phyloP scores from a whole-genome alignment of 2,888 invertebrate genomes.

The Polyploca ridens region DNA sequence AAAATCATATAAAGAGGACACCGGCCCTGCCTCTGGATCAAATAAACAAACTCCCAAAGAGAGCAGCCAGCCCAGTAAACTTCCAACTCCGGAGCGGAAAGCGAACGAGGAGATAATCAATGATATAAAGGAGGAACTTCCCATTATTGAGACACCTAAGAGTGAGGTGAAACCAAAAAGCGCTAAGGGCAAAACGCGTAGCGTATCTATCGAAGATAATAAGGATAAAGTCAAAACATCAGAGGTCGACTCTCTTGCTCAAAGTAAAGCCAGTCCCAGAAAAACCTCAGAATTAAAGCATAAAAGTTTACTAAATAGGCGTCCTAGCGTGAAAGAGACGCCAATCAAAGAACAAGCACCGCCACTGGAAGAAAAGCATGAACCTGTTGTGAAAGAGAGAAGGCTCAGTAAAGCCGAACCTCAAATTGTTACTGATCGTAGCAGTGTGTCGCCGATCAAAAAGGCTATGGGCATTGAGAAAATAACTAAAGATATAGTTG shows the following conservation, averaged over 20 bases:
- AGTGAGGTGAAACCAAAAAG: conserved; percentile 54
- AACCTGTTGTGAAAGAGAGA: conserved; percentile 39
- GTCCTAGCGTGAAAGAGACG: conserved; percentile 51
- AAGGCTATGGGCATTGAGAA: conserved; percentile 43
- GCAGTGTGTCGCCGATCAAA: conserved; percentile 50
- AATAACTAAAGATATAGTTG: conserved; percentile 36
- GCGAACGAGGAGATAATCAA: conserved; percentile 84
- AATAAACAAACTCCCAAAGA: conserved; percentile 81
- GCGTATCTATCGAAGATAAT: conserved; percentile 67
- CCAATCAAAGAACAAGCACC: conserved; percentile 26
- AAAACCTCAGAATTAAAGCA: conserved; percentile 58
- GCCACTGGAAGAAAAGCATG: conserved; percentile 47
- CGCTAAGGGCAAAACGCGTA: conserved; percentile 42
- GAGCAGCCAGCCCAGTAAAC: conserved; percentile 84
- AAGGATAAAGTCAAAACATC: conserved; percentile 43
- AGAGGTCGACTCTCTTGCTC: conserved; percentile 31
- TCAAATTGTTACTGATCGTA: conserved; percentile 30
- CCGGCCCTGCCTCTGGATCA: conserved; percentile 61
- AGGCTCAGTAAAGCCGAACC: conserved; percentile 33
- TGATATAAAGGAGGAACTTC: conserved; percentile 66
- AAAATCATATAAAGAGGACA: conserved; percentile 77
- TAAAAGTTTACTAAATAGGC: conserved; percentile 44
- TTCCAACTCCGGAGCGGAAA: conserved; percentile 86
- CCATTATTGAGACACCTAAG: conserved; percentile 53
- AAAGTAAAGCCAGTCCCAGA: conserved; percentile 54